Evolutionary conservation across 2,113 vertebrate species (phyloP).

Genomic region (Eulemur macaco): DNA sequence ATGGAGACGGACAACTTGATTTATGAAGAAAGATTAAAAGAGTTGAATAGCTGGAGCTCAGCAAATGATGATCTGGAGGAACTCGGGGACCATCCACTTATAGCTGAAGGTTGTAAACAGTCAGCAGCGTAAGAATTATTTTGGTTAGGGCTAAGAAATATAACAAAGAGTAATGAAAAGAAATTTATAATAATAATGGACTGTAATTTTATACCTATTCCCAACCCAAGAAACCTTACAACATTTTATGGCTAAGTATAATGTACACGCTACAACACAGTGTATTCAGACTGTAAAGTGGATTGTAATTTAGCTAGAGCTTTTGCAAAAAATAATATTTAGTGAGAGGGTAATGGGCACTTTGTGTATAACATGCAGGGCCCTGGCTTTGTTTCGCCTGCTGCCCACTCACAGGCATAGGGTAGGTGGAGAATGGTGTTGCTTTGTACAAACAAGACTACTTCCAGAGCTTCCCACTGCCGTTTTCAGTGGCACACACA

Average conservation of each 20-base stretch:
- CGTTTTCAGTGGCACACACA: background rate
- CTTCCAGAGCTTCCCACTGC: background rate
- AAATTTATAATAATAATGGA: conserved; percentile 71
- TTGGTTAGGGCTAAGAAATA: conserved; percentile 52
- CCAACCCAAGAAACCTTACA: conserved; percentile 39
- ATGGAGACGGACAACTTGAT: conserved; percentile 46
- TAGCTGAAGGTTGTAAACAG: conserved; percentile 49
- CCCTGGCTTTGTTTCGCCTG: background rate
- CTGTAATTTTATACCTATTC: conserved; percentile 64
- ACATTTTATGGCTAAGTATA: conserved; percentile 45
- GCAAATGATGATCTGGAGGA: conserved; percentile 44
- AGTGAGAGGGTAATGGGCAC: background rate
- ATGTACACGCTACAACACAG: background rate
- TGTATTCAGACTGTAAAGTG: background rate
- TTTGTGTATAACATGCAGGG: background rate
- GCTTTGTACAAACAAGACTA: background rate
- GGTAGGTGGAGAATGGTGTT: background rate
- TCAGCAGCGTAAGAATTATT: conserved; percentile 64
- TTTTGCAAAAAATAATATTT: conserved; percentile 59
- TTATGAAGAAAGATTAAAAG: conserved; percentile 59
- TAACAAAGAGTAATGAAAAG: conserved; percentile 66
- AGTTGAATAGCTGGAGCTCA: conserved; percentile 36
- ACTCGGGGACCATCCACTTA: conserved; percentile 15
- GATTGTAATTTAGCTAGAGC: conserved; percentile 48
- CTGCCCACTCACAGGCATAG: background rate